phyloP scores from a whole-genome alignment of 1,140 invertebrate species.

The Meloidogyne hapla region DNA sequence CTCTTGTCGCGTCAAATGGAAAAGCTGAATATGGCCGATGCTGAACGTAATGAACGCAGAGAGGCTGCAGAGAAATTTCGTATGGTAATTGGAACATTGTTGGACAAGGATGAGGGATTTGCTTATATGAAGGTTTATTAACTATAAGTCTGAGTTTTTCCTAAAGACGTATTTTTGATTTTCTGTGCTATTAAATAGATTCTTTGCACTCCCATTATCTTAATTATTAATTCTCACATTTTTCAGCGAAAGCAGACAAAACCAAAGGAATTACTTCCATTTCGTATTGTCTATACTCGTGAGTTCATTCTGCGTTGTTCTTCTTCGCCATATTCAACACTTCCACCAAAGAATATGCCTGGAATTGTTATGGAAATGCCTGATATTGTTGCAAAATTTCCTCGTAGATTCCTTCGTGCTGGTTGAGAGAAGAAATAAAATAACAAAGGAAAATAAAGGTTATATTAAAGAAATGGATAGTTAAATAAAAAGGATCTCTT shows the following conservation, averaged over 20 bases:
- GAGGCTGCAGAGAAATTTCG: not conserved
- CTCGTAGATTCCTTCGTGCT: slow-evolving; percentile 6
- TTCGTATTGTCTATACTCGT: slow-evolving; percentile 25
- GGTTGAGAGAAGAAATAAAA: not conserved
- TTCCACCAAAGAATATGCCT: slow-evolving; percentile 23
- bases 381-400: slow-evolving; percentile 16
- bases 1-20: not conserved
- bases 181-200: too few species aligned
- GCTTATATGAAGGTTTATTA: slow-evolving; percentile 1
- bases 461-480: too few species aligned
- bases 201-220: too few species aligned
- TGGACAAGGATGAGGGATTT: not conserved
- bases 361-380: slow-evolving; percentile 16
- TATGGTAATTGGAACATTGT: not conserved
- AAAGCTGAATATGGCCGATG: not conserved
- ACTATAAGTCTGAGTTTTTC: too few species aligned
- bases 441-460: not conserved
- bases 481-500: too few species aligned
- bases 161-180: too few species aligned
- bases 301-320: slow-evolving; percentile 14
- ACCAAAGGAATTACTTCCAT: not conserved
- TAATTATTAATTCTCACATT: too few species aligned
- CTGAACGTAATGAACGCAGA: slow-evolving; percentile 1
- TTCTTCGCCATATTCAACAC: slow-evolving; percentile 12
- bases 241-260: slow-evolving; percentile 2